Conservation (phyloP, 2,888 invertebrate genomes). For the Tenthredo scrophulariae region DNA sequence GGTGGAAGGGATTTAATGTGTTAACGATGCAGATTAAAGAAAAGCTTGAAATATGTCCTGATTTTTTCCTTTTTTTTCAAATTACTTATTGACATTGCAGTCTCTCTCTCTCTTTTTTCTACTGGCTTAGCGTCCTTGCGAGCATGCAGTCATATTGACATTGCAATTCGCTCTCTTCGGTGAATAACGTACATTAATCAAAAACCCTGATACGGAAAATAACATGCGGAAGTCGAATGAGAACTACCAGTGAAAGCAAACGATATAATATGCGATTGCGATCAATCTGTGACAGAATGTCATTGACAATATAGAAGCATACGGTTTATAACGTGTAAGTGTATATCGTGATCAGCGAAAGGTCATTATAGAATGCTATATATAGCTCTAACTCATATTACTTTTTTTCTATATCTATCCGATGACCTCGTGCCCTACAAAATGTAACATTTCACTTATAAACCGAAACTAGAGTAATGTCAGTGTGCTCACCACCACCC, state of each 20-base stretch:
- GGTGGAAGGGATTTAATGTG: not conserved
- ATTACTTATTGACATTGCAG: not conserved
- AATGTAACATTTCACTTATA: slow-evolving; percentile 17
- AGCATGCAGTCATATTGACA: no score
- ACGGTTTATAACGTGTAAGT: not conserved
- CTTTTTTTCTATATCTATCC: not conserved
- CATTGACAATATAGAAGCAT: not conserved
- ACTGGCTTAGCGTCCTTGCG: no score
- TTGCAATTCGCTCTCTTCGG: not conserved
- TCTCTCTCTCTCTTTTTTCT: no score
- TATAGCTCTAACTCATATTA: not conserved
- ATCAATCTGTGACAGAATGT: slow-evolving; percentile 5
- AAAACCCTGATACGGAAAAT: not conserved
- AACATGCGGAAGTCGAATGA: not conserved
- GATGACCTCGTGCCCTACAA: slow-evolving; percentile 2
- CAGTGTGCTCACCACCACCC: not conserved
- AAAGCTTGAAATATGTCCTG: not conserved
- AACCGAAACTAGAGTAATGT: not conserved
- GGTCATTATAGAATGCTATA: not conserved
- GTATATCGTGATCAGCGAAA: slow-evolving; percentile 3
- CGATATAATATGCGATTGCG: not conserved
- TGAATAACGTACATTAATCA: not conserved
- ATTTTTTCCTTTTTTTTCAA: not conserved
- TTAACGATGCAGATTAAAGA: not conserved
- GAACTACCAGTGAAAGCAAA: not conserved